Evolutionary conservation across 2,113 vertebrate genomes (phyloP).

Genomic region (Apistogramma diplotaenia): DNA sequence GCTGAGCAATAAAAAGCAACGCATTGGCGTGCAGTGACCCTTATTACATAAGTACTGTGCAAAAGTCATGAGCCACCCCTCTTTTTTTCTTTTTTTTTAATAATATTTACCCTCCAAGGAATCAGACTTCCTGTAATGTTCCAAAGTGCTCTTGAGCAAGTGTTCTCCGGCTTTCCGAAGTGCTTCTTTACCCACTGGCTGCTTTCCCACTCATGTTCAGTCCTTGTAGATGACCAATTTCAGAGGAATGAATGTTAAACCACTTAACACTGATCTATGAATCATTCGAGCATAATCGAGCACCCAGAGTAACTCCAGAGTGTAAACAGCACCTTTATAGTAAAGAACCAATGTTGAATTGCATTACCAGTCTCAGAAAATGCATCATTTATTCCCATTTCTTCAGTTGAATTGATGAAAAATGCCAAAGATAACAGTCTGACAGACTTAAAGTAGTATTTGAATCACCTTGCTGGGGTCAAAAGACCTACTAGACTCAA

Average conservation of each 20-base stretch:
- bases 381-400: not conserved
- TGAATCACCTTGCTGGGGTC: too few relatives aligned
- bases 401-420: not conserved
- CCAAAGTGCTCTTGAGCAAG: not conserved
- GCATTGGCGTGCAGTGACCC: rapidly evolving
- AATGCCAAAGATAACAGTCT: not conserved
- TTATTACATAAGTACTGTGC: not conserved
- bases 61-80: not conserved
- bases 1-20: not conserved
- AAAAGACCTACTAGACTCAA: not conserved
- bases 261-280: not conserved
- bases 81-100: too few relatives aligned
- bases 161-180: not conserved
- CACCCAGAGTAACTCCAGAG: not conserved
- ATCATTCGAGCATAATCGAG: not conserved
- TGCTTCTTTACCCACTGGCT: not conserved
- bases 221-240: too few relatives aligned
- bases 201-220: not conserved
- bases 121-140: not conserved
- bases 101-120: not conserved
- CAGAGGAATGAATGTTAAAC: not conserved
- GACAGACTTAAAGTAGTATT: not conserved
- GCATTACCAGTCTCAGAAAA: not conserved
- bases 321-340: not conserved
- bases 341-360: not conserved